These are phyloP conservation scores for Adelognathus sp. DNA, from an alignment of 2,888 invertebrate genomes.

Conservation along the genomic window DNA sequence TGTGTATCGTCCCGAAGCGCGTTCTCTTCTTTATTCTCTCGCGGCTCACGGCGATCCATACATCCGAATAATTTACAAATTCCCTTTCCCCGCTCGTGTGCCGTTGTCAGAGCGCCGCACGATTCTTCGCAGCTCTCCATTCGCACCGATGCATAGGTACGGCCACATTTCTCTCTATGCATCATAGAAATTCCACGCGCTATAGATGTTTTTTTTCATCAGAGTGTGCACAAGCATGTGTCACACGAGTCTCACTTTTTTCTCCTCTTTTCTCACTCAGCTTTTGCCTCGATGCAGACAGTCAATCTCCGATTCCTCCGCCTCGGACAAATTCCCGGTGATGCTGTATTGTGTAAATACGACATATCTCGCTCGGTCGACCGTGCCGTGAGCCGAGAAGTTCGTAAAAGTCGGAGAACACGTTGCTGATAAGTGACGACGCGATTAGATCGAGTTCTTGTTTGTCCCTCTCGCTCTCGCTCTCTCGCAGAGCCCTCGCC, in stretches of 20 bases:
- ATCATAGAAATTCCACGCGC: background rate
- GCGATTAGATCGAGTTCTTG: slow-evolving; percentile 77
- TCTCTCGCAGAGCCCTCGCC: slow-evolving; percentile 70
- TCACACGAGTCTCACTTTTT: background rate
- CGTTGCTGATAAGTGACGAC: slow-evolving; percentile 70
- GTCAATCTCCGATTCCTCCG: background rate
- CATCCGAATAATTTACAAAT: slow-evolving; percentile 8
- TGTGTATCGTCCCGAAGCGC: background rate
- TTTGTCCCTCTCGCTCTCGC: slow-evolving; percentile 65
- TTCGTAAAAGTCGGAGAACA: slow-evolving; percentile 44
- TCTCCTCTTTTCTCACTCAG: background rate
- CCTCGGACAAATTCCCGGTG: slow-evolving; percentile 53
- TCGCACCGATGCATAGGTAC: background rate
- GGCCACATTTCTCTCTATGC: too few relatives aligned
- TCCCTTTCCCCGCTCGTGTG: background rate
- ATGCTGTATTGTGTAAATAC: slow-evolving; percentile 72
- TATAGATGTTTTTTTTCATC: background rate
- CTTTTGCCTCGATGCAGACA: background rate
- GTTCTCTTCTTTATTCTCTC: slow-evolving; percentile 8
- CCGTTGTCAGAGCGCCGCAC: background rate
- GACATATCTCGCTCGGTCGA: slow-evolving; percentile 43
- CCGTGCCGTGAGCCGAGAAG: slow-evolving; percentile 22
- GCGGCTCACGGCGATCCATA: slow-evolving; percentile 3
- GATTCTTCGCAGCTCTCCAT: background rate
- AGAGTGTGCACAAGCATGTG: background rate